Conservation (phyloP, 1,140 invertebrate species). For the Drosophila albomicans region DNA sequence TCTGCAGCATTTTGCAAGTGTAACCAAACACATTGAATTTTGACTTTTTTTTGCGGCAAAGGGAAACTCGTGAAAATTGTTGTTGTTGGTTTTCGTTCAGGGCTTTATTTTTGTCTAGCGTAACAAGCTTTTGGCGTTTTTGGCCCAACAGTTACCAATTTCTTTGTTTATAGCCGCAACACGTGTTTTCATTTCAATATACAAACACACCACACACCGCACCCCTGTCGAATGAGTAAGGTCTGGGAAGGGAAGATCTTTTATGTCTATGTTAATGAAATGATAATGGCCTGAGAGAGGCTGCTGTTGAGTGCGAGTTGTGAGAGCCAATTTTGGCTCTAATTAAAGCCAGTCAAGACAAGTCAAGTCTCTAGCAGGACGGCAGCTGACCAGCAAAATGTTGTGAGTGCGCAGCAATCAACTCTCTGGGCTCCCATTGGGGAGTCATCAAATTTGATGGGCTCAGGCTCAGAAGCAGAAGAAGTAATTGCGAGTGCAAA, state of each 20-base stretch:
- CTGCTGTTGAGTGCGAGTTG: constrained; percentile 2
- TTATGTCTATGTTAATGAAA: constrained; percentile 81
- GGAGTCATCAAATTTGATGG: constrained; percentile 48
- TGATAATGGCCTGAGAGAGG: constrained; percentile 61
- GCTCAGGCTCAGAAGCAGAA: constrained; percentile 31
- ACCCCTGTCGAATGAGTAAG: not conserved
- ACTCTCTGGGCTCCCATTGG: constrained; percentile 30
- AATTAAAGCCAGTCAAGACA: constrained; percentile 38
- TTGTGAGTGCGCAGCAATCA: constrained; percentile 6
- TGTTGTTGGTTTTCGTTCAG: constrained; percentile 33
- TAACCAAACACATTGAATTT: constrained; percentile 1
- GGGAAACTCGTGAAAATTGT: constrained; percentile 22
- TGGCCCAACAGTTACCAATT: constrained; percentile 65
- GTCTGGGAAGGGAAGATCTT: constrained; percentile 22
- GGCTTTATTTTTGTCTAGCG: constrained; percentile 59
- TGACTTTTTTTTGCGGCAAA: not conserved
- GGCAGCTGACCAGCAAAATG: constrained; percentile 14
- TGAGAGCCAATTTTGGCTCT: constrained; percentile 24
- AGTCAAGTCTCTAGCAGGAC: not conserved
- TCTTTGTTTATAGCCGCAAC: constrained; percentile 79
- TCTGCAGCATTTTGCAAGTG: not conserved
- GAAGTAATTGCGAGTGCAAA: constrained; percentile 50
- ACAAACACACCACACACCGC: constrained; percentile 46
- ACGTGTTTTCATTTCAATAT: constrained; percentile 78
- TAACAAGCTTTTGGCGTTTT: constrained; percentile 54